Evolutionary conservation across 1,140 invertebrate genomes (phyloP).

Genomic region (Aphaenogaster floridana): DNA sequence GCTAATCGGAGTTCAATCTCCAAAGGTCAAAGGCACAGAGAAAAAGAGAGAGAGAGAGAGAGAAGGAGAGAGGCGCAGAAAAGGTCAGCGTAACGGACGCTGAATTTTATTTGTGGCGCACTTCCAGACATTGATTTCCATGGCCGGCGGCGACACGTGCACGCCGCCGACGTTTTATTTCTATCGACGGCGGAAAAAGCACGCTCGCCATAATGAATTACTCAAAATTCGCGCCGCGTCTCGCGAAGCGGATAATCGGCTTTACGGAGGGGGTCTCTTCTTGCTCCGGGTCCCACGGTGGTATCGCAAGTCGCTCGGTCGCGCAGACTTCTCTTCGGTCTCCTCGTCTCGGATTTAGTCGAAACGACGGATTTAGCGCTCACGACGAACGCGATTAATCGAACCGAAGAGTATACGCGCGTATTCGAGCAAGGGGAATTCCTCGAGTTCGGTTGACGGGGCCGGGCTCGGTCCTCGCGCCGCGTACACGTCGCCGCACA

Average conservation of each 20-base stretch:
- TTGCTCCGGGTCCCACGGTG: background rate
- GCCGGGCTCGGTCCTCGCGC: conserved; percentile 43
- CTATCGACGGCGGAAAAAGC: background rate
- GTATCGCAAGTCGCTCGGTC: background rate
- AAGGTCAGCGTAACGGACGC: conserved; percentile 19
- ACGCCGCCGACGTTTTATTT: conserved; percentile 33
- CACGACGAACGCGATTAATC: conserved; percentile 18
- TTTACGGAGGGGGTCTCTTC: conserved; percentile 3
- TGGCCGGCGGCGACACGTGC: background rate
- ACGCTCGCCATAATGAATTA: conserved; percentile 29
- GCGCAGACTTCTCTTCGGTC: background rate
- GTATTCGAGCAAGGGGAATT: conserved; percentile 31
- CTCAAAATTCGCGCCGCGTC: conserved; percentile 23
- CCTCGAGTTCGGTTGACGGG: conserved; percentile 44
- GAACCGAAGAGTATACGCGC: background rate
- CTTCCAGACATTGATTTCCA: conserved; percentile 28
- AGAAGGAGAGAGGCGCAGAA: background rate
- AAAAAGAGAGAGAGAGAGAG: background rate
- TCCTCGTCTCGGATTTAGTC: background rate
- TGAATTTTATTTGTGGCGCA: conserved; percentile 45
- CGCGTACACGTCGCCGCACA: conserved; percentile 35
- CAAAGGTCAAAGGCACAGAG: background rate
- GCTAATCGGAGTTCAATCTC: background rate
- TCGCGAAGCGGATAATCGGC: conserved; percentile 22
- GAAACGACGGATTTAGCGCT: background rate